Evolutionary conservation across 1,140 invertebrate species (phyloP), one percentile per base, ranked within the genome.

Genomic region (Drosophila punjabiensis): DNA sequence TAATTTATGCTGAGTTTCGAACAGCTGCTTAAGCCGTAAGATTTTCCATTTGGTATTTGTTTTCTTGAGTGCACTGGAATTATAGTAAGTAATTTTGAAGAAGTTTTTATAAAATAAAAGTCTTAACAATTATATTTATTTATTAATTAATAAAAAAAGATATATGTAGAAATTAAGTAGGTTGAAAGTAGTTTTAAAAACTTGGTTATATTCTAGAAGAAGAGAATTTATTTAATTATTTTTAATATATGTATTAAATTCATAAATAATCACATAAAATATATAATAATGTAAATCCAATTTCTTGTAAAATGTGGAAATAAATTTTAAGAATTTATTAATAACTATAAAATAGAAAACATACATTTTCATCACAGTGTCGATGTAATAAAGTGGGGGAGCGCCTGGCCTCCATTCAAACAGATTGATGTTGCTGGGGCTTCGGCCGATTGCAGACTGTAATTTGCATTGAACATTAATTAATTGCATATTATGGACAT

Each of bases 391-490:
- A 28, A 60, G 47, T 81, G 33, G 16, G 39, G 50, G 3, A 13
- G 3, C n/a, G 28, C 20, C 52, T 35, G 67, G 47, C n/a, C 30
- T 68, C 41, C 52, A 76, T 67, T 74, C 78, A 70, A 79, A 79
- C 53, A 60, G 70, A 74, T 74, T 74, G 68, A 73, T 73, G 55
- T 73, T 74, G 70, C 35, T 43, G 45, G 16, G 30, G 24, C 32
- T 20, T 41, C 47, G 45, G n/a, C 67, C 68, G 53, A 74, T 81
- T 76, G 62, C 68, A 77, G 70, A 71, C 79, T 75, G 79, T 90
- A 90, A 82, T 89, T 82, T 91, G 64, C 78, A 82, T 90, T 86
- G 87, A 82, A 90, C 88, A 90, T 86, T 89, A 89, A 89, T 89
- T 90, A 90, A 89, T 89, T 89, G 79, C 82, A 79, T 90, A 80